Percentiles rank a stretch among this genome's conserved stretches.
Evolutionary conservation across 2,797 vertebrate genomes (phyloP).

Genomic region (Notolepis coatsorum): DNA sequence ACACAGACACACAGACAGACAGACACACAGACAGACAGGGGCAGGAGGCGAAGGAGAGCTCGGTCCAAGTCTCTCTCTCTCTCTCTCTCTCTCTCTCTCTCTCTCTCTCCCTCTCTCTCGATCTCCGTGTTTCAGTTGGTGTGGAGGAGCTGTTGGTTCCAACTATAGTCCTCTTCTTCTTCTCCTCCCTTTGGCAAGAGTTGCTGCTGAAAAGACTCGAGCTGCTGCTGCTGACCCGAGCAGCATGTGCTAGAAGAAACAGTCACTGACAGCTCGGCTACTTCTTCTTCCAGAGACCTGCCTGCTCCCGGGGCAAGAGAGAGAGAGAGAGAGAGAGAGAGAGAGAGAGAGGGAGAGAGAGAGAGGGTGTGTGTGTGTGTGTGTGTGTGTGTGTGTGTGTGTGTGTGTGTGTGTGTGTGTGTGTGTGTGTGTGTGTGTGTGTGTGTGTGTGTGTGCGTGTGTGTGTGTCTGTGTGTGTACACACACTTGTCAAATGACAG

Average conservation of each 20-base stretch:
- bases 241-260: slow-evolving; percentile 64
- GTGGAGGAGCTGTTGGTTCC: slow-evolving; percentile 41
- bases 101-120: neutral
- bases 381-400: slow-evolving; percentile 8
- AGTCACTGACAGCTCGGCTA: slow-evolving; percentile 70
- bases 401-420: neutral
- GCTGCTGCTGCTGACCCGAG: slow-evolving; percentile 56
- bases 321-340: slow-evolving; percentile 18
- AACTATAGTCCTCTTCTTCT: slow-evolving; percentile 32
- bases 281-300: slow-evolving; percentile 72
- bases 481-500: slow-evolving; percentile 50
- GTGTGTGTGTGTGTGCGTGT: slow-evolving; percentile 2
- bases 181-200: slow-evolving; percentile 49
- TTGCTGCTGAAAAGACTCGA: slow-evolving; percentile 46
- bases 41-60: slow-evolving; percentile 40
- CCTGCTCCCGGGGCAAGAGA: slow-evolving; percentile 58
- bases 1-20: neutral
- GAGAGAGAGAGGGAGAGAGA: slow-evolving; percentile 28
- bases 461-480: slow-evolving; percentile 51
- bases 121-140: slow-evolving; percentile 30
- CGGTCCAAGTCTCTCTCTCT: slow-evolving; percentile 45
- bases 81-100: neutral
- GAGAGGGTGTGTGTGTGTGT: slow-evolving; percentile 1
- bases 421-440: neutral
- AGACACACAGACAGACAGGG: slow-evolving; percentile 16